Evolutionary conservation across 2,797 vertebrate genomes (phyloP).

Genomic region (Gymnoscopelus braueri): DNA sequence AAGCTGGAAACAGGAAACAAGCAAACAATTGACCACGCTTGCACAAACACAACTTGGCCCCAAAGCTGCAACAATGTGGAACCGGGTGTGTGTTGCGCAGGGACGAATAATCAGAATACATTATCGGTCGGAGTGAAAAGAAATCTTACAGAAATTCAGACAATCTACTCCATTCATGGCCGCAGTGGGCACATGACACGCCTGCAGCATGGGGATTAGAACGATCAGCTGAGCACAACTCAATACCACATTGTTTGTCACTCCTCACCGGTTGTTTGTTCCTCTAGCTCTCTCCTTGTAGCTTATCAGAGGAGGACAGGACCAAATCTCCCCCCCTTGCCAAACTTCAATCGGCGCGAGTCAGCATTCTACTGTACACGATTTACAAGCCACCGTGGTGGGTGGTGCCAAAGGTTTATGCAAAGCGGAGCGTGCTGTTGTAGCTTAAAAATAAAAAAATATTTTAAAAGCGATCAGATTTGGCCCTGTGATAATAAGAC

Average conservation of each 20-base stretch:
- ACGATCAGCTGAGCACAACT: conserved; percentile 80
- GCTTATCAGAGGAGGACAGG: conserved; percentile 75
- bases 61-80: conserved; percentile 21
- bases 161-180: conserved; percentile 81
- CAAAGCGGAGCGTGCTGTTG: conserved; percentile 31
- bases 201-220: conserved; percentile 77
- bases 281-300: conserved; percentile 56
- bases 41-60: neutral
- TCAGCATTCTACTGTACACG: conserved; percentile 52
- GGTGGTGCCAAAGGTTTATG: conserved; percentile 37
- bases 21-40: conserved; percentile 19
- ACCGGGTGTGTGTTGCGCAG: conserved; percentile 35
- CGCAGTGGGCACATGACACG: conserved; percentile 76
- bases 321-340: conserved; percentile 60
- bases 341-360: conserved; percentile 67
- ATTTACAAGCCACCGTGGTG: conserved; percentile 31
- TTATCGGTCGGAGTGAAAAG: conserved; percentile 57
- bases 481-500: conserved; percentile 49
- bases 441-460: conserved; percentile 42
- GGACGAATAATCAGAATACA: conserved; percentile 61
- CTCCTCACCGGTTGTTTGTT: conserved; percentile 70
- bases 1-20: conserved; percentile 18
- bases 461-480: conserved; percentile 30
- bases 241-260: conserved; percentile 82
- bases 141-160: conserved; percentile 70